phyloP scores from a whole-genome alignment of 2,113 vertebrate species.

The Pelobates fuscus region DNA sequence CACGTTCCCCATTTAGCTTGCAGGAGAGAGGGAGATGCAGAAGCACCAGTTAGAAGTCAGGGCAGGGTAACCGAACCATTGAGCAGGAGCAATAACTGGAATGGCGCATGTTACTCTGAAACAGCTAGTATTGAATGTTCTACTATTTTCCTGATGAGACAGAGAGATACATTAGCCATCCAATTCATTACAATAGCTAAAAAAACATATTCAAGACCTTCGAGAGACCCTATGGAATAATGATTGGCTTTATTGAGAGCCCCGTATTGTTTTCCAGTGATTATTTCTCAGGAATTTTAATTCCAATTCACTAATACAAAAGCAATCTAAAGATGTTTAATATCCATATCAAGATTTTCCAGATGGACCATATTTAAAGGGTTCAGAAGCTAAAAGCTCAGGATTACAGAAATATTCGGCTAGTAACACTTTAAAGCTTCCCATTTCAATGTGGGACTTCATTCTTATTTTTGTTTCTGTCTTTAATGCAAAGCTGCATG shows the following conservation, averaged over 20 bases:
- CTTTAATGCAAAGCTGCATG: slow-evolving; percentile 1
- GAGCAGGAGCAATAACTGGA: too few species aligned
- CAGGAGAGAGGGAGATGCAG: too few species aligned
- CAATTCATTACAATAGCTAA: too few species aligned
- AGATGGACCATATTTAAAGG: slow-evolving; percentile 35
- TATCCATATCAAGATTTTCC: slow-evolving; percentile 44
- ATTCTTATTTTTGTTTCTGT: slow-evolving; percentile 2
- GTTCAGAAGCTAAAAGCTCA: slow-evolving; percentile 31
- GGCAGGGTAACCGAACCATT: too few species aligned
- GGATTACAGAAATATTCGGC: slow-evolving; percentile 41
- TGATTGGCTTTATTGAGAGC: slow-evolving; percentile 37
- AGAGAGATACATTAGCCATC: too few species aligned
- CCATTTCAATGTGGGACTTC: neutral
- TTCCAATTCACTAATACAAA: slow-evolving; percentile 45
- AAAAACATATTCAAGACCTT: too few species aligned
- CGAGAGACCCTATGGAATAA: slow-evolving; percentile 18
- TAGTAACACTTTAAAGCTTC: slow-evolving; percentile 40
- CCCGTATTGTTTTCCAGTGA: slow-evolving; percentile 28
- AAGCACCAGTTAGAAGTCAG: too few species aligned
- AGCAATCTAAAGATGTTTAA: slow-evolving; percentile 44
- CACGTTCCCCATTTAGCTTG: too few species aligned
- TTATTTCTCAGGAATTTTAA: slow-evolving; percentile 38
- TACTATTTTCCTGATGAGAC: too few species aligned
- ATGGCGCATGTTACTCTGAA: too few species aligned
- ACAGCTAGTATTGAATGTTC: too few species aligned